These are phyloP conservation scores for Rhabdophis nuchalis DNA, from an alignment of 2,797 vertebrate genomes.

Conservation along the genomic window DNA sequence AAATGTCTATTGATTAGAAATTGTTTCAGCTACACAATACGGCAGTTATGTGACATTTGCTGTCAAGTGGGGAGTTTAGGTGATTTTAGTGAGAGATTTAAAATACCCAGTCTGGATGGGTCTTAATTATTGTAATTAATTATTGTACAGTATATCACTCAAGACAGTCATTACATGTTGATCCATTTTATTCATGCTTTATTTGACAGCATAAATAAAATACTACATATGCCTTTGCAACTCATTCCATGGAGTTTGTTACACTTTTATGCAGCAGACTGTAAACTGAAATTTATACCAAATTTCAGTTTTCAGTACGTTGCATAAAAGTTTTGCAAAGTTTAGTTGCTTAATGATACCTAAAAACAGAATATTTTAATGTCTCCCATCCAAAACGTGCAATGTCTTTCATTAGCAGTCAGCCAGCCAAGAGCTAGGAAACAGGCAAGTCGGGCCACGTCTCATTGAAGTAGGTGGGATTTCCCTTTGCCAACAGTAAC, in stretches of 20 bases:
- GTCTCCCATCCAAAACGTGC: background rate
- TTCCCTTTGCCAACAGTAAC: background rate
- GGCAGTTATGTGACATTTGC: background rate
- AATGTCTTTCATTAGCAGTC: background rate
- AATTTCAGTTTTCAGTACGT: background rate
- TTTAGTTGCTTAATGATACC: background rate
- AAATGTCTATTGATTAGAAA: background rate
- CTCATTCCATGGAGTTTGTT: background rate
- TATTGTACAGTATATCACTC: background rate
- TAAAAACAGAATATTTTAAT: background rate
- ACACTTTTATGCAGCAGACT: background rate
- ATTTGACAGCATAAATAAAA: background rate
- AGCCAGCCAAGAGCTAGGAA: background rate
- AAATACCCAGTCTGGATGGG: background rate
- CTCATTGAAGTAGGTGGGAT: slow-evolving; percentile 1
- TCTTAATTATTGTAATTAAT: background rate
- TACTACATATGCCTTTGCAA: background rate
- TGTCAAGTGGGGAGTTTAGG: background rate
- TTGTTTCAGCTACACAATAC: background rate
- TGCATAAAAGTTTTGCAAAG: background rate
- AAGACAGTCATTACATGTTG: background rate
- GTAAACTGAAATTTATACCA: background rate
- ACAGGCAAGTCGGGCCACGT: background rate
- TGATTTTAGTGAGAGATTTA: background rate
- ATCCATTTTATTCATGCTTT: background rate